phyloP scores from a whole-genome alignment of 2,797 vertebrate species.

The Falco columbarius region DNA sequence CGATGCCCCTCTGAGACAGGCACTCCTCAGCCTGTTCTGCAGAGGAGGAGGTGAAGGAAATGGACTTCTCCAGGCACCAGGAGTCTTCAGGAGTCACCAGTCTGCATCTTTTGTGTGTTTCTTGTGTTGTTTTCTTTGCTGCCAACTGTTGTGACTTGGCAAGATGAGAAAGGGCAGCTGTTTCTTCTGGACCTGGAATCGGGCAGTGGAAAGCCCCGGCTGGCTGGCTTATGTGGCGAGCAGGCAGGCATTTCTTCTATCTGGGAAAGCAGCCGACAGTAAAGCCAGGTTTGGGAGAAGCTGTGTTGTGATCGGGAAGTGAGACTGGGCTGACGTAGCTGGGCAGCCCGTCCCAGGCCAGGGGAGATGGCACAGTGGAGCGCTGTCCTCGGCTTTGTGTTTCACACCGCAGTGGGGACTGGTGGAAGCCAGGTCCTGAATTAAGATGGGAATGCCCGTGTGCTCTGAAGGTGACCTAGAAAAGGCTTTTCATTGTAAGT shows the following conservation, averaged over 20 bases:
- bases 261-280: fast-evolving
- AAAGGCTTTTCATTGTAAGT: not conserved
- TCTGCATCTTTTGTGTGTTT: not conserved
- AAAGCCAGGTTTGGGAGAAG: not conserved
- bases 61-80: not conserved
- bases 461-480: not conserved
- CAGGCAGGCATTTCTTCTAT: not conserved
- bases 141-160: not conserved
- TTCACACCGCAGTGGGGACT: not conserved
- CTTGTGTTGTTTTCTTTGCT: not conserved
- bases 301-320: not conserved
- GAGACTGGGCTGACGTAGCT: not conserved
- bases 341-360: not conserved
- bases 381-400: not conserved
- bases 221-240: not conserved
- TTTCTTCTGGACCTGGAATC: not conserved
- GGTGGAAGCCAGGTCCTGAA: not conserved
- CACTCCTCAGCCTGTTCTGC: not conserved
- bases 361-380: not conserved
- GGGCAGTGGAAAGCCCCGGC: not conserved
- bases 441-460: not conserved
- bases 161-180: not conserved
- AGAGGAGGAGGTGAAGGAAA: not conserved
- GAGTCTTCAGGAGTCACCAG: not conserved
- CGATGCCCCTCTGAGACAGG: fast-evolving